Conservation (phyloP, 1,140 invertebrate species). For the Drosophila pallidifrons region DNA sequence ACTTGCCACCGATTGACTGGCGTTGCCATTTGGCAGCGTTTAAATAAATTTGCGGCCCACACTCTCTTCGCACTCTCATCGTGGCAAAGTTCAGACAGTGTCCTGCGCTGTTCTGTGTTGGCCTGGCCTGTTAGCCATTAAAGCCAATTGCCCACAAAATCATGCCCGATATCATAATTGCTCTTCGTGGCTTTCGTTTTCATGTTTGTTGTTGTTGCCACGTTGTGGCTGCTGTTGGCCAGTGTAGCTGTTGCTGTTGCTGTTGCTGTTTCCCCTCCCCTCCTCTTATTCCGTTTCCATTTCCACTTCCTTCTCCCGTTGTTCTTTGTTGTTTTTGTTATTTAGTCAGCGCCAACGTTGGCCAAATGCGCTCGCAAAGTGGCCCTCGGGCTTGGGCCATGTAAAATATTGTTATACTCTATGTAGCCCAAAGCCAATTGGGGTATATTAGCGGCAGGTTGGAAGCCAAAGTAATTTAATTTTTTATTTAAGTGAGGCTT, state of each 20-base stretch:
- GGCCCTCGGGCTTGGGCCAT: constrained; percentile 59
- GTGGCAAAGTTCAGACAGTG: background rate
- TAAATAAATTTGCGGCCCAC: constrained; percentile 75
- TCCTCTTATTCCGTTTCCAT: background rate
- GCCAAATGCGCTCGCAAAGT: constrained; percentile 49
- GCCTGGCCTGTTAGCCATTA: constrained; percentile 62
- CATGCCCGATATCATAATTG: constrained; percentile 83
- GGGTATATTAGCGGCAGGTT: constrained; percentile 23
- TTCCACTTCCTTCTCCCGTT: background rate
- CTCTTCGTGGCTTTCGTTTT: constrained; percentile 73
- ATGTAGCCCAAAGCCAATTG: background rate
- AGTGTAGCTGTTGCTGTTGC: constrained; percentile 27
- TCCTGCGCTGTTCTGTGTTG: background rate
- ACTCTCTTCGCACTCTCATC: background rate
- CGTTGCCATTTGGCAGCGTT: constrained; percentile 77
- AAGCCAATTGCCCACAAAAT: constrained; percentile 83
- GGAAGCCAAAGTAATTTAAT: background rate
- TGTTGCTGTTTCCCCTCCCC: constrained; percentile 5
- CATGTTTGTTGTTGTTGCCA: constrained; percentile 20
- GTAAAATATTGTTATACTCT: constrained; percentile 75
- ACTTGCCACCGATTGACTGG: constrained; percentile 65
- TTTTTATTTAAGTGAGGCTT: background rate
- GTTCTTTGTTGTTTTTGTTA: constrained; percentile 46
- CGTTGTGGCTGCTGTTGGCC: constrained; percentile 8
- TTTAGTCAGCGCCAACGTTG: constrained; percentile 72